Evolutionary conservation across 2,113 vertebrate species (phyloP).

Genomic region (Anguilla japonica): DNA sequence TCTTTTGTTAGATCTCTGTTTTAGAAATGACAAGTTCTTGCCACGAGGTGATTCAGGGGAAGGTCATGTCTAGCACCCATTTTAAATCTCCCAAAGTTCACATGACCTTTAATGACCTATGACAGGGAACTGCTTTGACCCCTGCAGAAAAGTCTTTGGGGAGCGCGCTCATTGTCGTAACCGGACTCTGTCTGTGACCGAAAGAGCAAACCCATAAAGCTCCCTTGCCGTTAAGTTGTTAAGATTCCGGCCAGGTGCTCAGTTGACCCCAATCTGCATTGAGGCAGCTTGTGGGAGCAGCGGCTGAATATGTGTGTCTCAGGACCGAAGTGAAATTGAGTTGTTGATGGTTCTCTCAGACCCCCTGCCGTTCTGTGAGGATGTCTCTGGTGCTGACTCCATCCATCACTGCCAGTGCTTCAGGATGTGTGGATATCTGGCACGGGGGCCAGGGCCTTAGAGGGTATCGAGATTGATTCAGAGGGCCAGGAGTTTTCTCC

Average conservation of each 20-base stretch:
- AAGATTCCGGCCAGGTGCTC: neutral
- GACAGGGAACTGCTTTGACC: neutral
- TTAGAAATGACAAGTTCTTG: neutral
- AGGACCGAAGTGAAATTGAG: conserved; percentile 24
- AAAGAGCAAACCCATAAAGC: neutral
- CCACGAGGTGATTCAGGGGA: neutral
- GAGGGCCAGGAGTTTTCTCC: conserved; percentile 19
- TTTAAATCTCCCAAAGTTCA: neutral
- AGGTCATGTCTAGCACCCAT: neutral
- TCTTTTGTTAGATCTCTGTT: neutral
- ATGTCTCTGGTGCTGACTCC: conserved; percentile 25
- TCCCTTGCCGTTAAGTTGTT: neutral
- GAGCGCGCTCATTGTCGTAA: neutral
- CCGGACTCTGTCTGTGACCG: neutral
- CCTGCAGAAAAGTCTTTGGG: neutral
- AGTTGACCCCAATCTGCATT: conserved; percentile 3
- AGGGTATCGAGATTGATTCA: conserved; percentile 24
- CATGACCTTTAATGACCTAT: neutral
- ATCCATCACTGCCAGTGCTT: conserved; percentile 38
- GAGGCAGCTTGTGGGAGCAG: conserved; percentile 17
- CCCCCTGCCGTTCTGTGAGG: conserved; percentile 21
- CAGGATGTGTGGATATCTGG: conserved; percentile 13
- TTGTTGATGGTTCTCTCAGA: conserved; percentile 23
- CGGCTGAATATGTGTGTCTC: conserved; percentile 34
- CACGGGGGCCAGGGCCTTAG: conserved; percentile 1